These are phyloP conservation scores for Heteractis magnifica DNA, from an alignment of 92 coral and sea anemone species.

Conservation along the genomic window DNA sequence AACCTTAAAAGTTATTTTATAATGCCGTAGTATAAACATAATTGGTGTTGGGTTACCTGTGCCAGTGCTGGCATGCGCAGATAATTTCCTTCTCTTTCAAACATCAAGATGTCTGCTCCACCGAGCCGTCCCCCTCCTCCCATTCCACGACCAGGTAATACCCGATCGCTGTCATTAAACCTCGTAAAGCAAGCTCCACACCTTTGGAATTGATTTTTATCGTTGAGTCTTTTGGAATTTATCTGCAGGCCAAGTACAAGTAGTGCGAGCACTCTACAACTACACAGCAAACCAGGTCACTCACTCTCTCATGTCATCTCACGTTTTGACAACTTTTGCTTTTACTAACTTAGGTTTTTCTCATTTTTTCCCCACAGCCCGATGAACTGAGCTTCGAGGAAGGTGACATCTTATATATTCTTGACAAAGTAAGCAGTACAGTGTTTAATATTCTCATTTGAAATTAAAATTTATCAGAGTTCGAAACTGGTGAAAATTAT, in stretches of 20 bases:
- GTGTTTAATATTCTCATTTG: not conserved
- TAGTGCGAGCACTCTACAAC: conserved; percentile 86
- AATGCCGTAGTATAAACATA: not conserved
- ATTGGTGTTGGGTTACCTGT: not conserved
- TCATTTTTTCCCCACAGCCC: conserved; percentile 50
- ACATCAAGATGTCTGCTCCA: conserved; percentile 65
- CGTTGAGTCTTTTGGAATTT: conserved; percentile 3
- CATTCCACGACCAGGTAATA: conserved; percentile 88
- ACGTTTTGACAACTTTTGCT: not conserved
- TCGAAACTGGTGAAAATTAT: not conserved
- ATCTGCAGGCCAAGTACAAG: conserved; percentile 86
- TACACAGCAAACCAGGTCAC: conserved; percentile 92
- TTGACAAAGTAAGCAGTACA: conserved; percentile 74
- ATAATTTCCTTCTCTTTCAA: conserved; percentile 3
- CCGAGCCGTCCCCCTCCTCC: conserved; percentile 98
- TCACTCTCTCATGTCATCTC: not conserved
- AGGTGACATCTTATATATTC: conserved; percentile 92
- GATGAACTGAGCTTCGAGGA: conserved; percentile 97
- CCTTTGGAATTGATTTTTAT: not conserved
- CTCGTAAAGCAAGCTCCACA: too few species aligned
- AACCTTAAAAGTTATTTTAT: not conserved
- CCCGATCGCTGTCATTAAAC: not conserved
- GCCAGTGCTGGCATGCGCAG: conserved; percentile 34
- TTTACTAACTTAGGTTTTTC: not conserved
- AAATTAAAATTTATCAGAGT: not conserved